Conservation (phyloP, 2,113 vertebrate genomes). For the Micromys minutus region DNA sequence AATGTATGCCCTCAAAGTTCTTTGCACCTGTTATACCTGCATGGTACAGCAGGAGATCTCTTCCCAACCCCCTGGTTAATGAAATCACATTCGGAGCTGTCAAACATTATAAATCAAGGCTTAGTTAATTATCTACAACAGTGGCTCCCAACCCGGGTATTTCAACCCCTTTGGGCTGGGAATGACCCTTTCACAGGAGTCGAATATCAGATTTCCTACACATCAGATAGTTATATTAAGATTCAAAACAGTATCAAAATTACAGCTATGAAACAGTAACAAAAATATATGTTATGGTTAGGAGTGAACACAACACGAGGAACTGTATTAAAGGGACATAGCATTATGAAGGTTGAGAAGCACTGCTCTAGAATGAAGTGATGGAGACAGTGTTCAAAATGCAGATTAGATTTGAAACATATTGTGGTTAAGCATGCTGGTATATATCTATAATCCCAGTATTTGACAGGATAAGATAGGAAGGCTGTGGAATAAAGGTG, state of each 20-base stretch:
- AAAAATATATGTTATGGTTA: neutral
- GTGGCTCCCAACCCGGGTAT: neutral
- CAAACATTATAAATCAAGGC: constrained; percentile 28
- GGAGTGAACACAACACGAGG: neutral
- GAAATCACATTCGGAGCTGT: constrained; percentile 28
- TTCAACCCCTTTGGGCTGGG: neutral
- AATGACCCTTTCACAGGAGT: neutral
- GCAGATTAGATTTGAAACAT: neutral
- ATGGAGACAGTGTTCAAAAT: neutral
- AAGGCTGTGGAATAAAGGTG: neutral
- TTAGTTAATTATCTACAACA: neutral
- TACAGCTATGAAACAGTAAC: neutral
- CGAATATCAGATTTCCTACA: neutral
- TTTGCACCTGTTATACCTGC: neutral
- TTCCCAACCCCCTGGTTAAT: neutral
- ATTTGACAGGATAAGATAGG: neutral
- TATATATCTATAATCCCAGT: neutral
- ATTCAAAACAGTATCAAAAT: neutral
- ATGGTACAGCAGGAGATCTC: neutral
- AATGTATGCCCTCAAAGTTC: neutral
- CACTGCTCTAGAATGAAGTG: neutral
- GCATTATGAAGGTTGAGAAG: neutral
- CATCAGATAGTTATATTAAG: neutral
- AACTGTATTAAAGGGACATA: neutral
- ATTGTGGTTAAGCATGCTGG: neutral